phyloP scores from a whole-genome alignment of 2,888 invertebrate genomes.

The Tridacna crocea region DNA sequence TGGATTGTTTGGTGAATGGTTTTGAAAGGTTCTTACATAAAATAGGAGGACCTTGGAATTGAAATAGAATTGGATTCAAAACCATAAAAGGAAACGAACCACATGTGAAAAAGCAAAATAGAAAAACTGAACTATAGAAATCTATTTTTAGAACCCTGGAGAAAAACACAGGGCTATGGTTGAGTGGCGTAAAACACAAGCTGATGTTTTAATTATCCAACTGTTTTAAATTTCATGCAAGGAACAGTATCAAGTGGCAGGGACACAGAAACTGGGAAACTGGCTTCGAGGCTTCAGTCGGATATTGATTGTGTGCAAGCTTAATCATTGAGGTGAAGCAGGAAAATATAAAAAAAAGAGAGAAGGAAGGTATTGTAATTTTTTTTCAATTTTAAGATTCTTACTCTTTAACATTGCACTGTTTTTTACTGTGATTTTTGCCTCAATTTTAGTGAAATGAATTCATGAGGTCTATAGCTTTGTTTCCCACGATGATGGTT shows the following conservation, averaged over 20 bases:
- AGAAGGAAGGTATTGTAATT: background rate
- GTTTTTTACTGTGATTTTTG: no score
- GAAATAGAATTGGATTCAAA: background rate
- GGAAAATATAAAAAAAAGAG: background rate
- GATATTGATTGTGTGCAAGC: conserved; percentile 10
- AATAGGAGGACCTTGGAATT: background rate
- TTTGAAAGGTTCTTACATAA: no score
- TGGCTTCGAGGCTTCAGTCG: background rate
- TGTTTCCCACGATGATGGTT: no score
- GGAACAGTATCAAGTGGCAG: conserved; percentile 9
- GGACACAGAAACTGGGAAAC: conserved; percentile 15
- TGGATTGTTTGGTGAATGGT: no score
- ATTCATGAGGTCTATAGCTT: no score
- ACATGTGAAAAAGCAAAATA: no score
- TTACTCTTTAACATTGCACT: no score
- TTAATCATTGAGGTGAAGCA: background rate
- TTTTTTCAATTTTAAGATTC: background rate
- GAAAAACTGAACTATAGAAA: background rate
- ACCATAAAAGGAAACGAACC: background rate
- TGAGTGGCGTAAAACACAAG: conserved; percentile 15
- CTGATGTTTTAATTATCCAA: conserved; percentile 28
- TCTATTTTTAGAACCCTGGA: conserved; percentile 18
- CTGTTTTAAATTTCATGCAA: conserved; percentile 24
- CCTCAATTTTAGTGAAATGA: no score
- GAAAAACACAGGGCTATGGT: conserved; percentile 3